These are phyloP conservation scores for Pangasius mekongensis DNA, from an alignment of 2,797 vertebrate species.

Conservation along the genomic window DNA sequence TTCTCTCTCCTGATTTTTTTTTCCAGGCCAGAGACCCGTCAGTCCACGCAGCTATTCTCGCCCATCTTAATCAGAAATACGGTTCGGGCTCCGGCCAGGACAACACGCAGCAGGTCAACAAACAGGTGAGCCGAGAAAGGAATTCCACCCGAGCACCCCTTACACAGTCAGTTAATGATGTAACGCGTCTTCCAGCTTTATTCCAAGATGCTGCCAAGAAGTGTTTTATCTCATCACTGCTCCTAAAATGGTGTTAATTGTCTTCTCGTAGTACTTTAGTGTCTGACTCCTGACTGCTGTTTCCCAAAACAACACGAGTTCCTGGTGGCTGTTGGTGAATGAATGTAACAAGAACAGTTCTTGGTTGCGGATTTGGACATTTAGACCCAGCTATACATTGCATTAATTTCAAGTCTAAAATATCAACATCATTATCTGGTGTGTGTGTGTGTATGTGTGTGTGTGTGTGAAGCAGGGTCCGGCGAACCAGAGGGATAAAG, in stretches of 20 bases:
- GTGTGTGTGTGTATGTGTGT: slow-evolving; percentile 24
- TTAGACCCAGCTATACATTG: not conserved
- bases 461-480: slow-evolving; percentile 71
- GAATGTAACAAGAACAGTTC: not conserved
- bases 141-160: not conserved
- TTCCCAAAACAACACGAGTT: not conserved
- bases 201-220: not conserved
- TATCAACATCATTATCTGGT: not conserved
- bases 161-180: no score
- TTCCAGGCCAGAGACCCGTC: slow-evolving; percentile 94
- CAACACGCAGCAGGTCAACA: slow-evolving; percentile 79
- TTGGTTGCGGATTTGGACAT: not conserved
- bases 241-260: not conserved
- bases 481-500: slow-evolving; percentile 85
- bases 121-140: slow-evolving; percentile 72
- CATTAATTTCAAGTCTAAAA: not conserved
- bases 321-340: not conserved
- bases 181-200: not conserved
- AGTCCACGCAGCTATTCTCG: slow-evolving; percentile 97
- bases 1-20: not conserved
- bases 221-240: not conserved
- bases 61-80: slow-evolving; percentile 96
- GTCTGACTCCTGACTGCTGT: not conserved
- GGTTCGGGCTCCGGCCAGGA: slow-evolving; percentile 88
- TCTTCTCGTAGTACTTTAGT: not conserved